A percentile compares a stretch with the other conserved stretches of the same genome.
Conservation (phyloP, 2,888 invertebrate species). For the Leptopilina syphax region DNA sequence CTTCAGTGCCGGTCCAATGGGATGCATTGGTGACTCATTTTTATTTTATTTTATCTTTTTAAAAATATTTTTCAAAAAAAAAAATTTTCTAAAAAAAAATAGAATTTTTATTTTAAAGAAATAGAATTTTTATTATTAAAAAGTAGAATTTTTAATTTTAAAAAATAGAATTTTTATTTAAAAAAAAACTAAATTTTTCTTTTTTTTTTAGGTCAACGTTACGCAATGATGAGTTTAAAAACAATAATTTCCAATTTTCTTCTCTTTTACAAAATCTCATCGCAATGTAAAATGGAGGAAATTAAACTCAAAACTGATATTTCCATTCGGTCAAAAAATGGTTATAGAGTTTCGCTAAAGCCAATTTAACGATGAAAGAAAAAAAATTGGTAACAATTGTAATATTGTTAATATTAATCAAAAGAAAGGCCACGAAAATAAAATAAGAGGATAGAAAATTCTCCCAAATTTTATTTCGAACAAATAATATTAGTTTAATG, state of each 20-base stretch:
- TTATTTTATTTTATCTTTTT: not conserved
- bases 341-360: constrained; percentile 54
- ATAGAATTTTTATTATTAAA: too few relatives aligned
- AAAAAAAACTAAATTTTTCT: too few relatives aligned
- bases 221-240: constrained; percentile 58
- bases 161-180: too few relatives aligned
- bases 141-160: too few relatives aligned
- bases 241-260: constrained; percentile 55
- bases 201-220: constrained; percentile 55
- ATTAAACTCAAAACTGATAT: constrained; percentile 54
- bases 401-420: too few relatives aligned
- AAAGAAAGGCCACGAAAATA: too few relatives aligned
- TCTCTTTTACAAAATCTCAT: constrained; percentile 49
- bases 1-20: constrained; percentile 70
- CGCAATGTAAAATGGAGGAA: constrained; percentile 45
- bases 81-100: not conserved
- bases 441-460: too few relatives aligned
- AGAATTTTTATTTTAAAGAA: not conserved
- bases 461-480: too few relatives aligned
- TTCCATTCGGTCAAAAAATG: constrained; percentile 56
- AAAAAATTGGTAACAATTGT: not conserved
- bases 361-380: not conserved
- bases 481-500: too few relatives aligned
- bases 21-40: constrained; percentile 80
- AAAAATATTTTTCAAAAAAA: constrained; percentile 50